Evolutionary conservation across 2,113 vertebrate species (phyloP).

Genomic region (Heliornis fulica): DNA sequence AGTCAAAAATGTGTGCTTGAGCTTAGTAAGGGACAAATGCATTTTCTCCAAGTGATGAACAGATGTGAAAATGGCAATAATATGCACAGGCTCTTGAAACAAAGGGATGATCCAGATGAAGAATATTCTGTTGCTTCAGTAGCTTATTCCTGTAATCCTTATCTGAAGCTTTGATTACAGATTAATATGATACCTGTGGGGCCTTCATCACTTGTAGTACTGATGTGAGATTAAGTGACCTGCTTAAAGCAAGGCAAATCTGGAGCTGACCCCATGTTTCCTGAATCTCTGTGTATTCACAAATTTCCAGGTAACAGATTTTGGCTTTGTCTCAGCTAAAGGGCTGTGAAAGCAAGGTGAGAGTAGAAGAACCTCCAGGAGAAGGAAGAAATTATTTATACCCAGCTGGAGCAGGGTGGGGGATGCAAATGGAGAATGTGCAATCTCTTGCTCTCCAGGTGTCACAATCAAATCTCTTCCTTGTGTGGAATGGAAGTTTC

Average conservation of each 20-base stretch:
- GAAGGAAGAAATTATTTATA: neutral
- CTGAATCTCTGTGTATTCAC: neutral
- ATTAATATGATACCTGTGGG: neutral
- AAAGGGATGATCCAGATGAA: conserved; percentile 1
- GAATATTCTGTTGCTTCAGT: neutral
- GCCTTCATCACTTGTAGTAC: neutral
- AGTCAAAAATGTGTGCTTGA: neutral
- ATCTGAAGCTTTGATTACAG: neutral
- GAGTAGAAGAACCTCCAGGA: neutral
- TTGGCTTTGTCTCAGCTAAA: neutral
- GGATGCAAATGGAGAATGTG: neutral
- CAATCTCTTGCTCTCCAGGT: neutral
- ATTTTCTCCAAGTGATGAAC: neutral
- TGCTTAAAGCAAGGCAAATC: neutral
- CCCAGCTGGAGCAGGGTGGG: neutral
- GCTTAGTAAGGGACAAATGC: neutral
- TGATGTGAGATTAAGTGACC: neutral
- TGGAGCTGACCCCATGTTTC: neutral
- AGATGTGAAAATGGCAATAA: conserved; percentile 29
- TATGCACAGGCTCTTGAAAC: neutral
- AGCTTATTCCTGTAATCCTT: neutral
- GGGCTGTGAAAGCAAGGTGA: neutral
- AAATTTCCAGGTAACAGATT: neutral
- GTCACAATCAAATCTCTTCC: neutral
- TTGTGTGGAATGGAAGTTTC: neutral